phyloP scores from a whole-genome alignment of 1,140 invertebrate species.

The Drosophila kurseongensis region DNA sequence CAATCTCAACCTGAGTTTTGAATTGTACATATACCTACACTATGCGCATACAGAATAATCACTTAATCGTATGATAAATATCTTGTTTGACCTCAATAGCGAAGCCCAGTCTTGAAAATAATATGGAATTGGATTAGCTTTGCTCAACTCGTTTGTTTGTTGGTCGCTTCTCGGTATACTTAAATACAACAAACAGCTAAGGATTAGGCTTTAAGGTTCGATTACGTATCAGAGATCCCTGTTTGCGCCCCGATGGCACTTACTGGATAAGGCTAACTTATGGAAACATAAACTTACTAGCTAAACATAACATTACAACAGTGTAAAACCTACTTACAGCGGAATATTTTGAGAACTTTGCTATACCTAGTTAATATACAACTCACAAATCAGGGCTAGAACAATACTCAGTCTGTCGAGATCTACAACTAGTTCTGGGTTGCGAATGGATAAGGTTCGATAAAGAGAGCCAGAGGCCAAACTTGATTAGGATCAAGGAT shows the following conservation, averaged over 20 bases:
- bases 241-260: constrained; percentile 56
- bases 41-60: constrained; percentile 26
- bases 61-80: constrained; percentile 41
- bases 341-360: constrained; percentile 57
- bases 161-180: constrained; percentile 5
- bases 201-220: constrained; percentile 41
- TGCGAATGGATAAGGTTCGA: constrained; percentile 25
- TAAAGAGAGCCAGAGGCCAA: constrained; percentile 60
- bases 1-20: constrained; percentile 77
- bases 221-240: constrained; percentile 70
- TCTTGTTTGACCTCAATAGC: constrained; percentile 25
- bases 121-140: constrained; percentile 45
- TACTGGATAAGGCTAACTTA: constrained; percentile 65
- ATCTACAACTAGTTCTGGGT: constrained; percentile 68
- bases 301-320: constrained; percentile 16
- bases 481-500: constrained; percentile 21
- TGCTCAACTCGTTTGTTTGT: constrained; percentile 16
- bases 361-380: constrained; percentile 13
- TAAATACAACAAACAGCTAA: constrained; percentile 36
- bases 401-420: constrained; percentile 79
- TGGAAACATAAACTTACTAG: constrained; percentile 54
- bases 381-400: constrained; percentile 17
- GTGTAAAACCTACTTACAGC: constrained; percentile 10
- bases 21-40: constrained; percentile 27
- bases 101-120: constrained; percentile 70